Conservation (phyloP, 30 jellyfish, hydroid and myxozoan species). For the Nemopilema nomurai region DNA sequence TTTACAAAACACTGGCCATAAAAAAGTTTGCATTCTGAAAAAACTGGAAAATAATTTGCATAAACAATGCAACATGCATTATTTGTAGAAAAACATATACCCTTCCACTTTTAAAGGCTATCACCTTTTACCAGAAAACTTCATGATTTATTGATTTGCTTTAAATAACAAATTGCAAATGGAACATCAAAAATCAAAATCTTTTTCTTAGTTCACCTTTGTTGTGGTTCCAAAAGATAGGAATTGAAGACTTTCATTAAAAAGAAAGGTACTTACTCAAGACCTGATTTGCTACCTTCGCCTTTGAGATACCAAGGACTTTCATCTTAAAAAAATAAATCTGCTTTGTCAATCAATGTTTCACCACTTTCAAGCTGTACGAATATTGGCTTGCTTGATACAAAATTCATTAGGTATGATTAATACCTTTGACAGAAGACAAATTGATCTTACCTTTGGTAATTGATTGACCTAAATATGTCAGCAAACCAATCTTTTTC, state of each 20-base stretch:
- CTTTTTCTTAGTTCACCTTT: too few species aligned
- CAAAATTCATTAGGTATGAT: not conserved
- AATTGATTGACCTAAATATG: slow-evolving; percentile 90
- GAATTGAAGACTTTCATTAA: too few species aligned
- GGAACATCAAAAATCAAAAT: too few species aligned
- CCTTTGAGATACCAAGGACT: slow-evolving; percentile 68
- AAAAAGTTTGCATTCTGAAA: too few species aligned
- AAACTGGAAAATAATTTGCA: not conserved
- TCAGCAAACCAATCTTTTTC: slow-evolving; percentile 82
- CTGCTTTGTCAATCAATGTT: not conserved
- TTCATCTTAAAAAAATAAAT: slow-evolving; percentile 20
- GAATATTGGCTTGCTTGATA: too few species aligned
- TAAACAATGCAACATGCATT: not conserved
- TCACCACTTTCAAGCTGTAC: too few species aligned
- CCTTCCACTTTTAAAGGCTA: not conserved
- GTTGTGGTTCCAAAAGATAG: too few species aligned
- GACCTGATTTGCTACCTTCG: not conserved
- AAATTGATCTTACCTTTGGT: slow-evolving; percentile 52
- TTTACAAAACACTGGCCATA: too few species aligned
- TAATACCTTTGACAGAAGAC: not conserved
- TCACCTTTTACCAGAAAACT: too few species aligned
- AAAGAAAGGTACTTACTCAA: too few species aligned
- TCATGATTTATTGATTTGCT: too few species aligned
- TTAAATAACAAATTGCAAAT: too few species aligned
- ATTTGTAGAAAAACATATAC: not conserved